Percentiles rank a stretch among this genome's conserved stretches.
These are phyloP conservation scores for Cryptocheilus praepositus DNA, from an alignment of 2,888 invertebrate genomes.

Conservation along the genomic window DNA sequence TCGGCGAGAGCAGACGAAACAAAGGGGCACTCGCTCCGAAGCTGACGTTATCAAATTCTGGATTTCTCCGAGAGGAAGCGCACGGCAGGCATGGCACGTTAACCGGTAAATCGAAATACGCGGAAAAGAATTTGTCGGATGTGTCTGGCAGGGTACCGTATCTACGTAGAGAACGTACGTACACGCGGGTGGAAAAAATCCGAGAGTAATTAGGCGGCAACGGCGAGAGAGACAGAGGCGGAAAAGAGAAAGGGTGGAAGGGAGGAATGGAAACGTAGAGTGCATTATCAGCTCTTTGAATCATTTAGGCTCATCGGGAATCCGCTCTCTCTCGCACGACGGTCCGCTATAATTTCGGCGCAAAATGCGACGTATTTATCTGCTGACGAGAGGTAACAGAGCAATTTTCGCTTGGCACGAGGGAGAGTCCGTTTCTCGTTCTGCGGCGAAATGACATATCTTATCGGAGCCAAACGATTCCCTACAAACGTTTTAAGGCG, in stretches of 20 bases:
- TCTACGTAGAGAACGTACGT: neutral
- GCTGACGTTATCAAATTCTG: no score
- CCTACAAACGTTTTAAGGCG: neutral
- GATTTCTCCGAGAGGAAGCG: no score
- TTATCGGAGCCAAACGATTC: no score
- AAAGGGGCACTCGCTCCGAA: no score
- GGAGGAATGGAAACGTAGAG: constrained; percentile 32
- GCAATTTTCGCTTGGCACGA: no score
- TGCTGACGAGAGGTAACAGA: neutral
- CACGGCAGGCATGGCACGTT: no score
- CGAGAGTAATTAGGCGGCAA: constrained; percentile 47
- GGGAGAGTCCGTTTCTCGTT: neutral
- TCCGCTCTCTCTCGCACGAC: constrained; percentile 5
- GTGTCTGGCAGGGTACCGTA: constrained; percentile 28
- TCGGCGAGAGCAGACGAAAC: no score
- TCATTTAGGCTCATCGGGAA: constrained; percentile 42
- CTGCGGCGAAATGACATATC: neutral
- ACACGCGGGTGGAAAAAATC: constrained; percentile 43
- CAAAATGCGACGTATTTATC: constrained; percentile 4
- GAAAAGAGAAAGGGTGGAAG: neutral
- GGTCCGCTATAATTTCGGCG: constrained; percentile 4
- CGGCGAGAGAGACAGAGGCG: neutral
- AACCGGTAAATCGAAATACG: no score
- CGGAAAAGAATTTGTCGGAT: constrained; percentile 43
- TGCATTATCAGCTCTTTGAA: constrained; percentile 59